These are phyloP conservation scores for Pungitius pungitius DNA, from an alignment of 2,113 vertebrate genomes.

Conservation along the genomic window DNA sequence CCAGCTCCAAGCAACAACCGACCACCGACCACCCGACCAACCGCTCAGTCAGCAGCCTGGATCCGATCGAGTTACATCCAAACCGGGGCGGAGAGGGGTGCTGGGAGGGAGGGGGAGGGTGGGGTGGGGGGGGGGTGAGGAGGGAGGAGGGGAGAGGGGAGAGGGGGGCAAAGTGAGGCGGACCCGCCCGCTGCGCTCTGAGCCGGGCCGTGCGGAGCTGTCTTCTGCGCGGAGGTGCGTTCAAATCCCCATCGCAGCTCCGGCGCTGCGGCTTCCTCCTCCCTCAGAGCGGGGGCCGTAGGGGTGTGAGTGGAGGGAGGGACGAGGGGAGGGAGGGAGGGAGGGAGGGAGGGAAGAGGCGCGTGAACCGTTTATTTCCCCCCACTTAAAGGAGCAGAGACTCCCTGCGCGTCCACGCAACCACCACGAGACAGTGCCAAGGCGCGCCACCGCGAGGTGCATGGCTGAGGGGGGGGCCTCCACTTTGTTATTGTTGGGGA, in stretches of 20 bases:
- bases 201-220: constrained; percentile 70
- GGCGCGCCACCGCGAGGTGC: constrained; percentile 11
- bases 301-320: constrained; percentile 41
- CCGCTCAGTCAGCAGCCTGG: constrained; percentile 74
- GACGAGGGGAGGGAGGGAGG: background rate
- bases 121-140: constrained; percentile 31
- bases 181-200: constrained; percentile 83
- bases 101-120: constrained; percentile 72
- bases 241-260: constrained; percentile 77
- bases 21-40: constrained; percentile 62
- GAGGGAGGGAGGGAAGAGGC: background rate
- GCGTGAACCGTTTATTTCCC: background rate
- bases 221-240: constrained; percentile 82
- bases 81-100: constrained; percentile 57
- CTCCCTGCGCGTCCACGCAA: constrained; percentile 7
- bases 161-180: constrained; percentile 85
- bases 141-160: constrained; percentile 7
- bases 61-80: constrained; percentile 81
- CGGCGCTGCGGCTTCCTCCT: constrained; percentile 74
- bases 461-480: background rate
- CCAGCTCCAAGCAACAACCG: constrained; percentile 14
- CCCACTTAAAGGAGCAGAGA: constrained; percentile 48
- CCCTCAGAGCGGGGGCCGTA: constrained; percentile 63
- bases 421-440: background rate
- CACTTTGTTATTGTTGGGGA: background rate